Conservation (phyloP, 2,888 invertebrate species). For the Rhagonycha fulva region DNA sequence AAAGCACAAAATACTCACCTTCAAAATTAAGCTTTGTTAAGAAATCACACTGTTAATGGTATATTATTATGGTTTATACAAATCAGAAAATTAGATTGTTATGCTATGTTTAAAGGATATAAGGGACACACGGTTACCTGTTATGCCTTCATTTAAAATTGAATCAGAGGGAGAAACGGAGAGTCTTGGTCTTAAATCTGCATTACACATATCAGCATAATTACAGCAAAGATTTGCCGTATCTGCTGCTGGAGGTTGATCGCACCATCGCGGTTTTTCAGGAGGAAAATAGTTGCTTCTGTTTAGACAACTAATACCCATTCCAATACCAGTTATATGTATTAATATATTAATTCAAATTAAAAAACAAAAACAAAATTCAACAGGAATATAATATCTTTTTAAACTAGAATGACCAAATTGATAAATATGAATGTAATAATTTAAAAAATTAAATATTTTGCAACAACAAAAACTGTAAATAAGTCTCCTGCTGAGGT, state of each 20-base stretch:
- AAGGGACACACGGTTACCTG: conserved; percentile 42
- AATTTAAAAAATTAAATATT: background rate
- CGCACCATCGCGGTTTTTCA: conserved; percentile 61
- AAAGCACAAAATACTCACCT: conserved; percentile 16
- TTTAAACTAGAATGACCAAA: background rate
- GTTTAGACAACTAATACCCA: conserved; percentile 48
- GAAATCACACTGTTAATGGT: conserved; percentile 5
- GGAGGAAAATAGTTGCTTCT: conserved; percentile 61
- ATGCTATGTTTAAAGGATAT: conserved; percentile 20
- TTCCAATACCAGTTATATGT: conserved; percentile 21
- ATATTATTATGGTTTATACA: conserved; percentile 21
- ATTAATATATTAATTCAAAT: conserved; percentile 4
- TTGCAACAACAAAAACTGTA: background rate
- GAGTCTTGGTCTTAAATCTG: conserved; percentile 40
- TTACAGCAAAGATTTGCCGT: conserved; percentile 57
- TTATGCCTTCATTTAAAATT: conserved; percentile 25
- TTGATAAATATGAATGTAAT: background rate
- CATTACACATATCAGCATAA: conserved; percentile 64
- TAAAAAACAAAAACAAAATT: background rate
- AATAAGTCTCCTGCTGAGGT: background rate
- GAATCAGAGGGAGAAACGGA: conserved; percentile 23
- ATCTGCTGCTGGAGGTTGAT: conserved; percentile 48
- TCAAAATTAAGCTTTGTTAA: background rate
- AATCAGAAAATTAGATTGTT: conserved; percentile 32
- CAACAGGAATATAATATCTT: background rate